A percentile compares a stretch with the other conserved stretches of the same genome.
These are phyloP conservation scores for Drosophila parabipectinata DNA, from an alignment of 1,140 invertebrate genomes.

Conservation along the genomic window DNA sequence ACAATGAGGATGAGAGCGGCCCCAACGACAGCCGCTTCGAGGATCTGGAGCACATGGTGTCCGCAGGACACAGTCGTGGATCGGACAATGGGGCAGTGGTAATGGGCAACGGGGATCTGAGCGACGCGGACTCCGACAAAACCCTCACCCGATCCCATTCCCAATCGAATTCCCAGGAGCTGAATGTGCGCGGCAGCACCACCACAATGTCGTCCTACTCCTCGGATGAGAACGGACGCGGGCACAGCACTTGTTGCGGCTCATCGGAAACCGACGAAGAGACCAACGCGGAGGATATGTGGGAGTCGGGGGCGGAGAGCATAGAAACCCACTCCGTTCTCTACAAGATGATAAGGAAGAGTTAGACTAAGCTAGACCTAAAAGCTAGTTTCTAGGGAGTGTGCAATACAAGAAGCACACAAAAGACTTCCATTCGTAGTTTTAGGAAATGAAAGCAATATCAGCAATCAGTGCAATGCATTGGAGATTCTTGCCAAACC, in stretches of 20 bases:
- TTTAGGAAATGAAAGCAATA: slow-evolving; percentile 19
- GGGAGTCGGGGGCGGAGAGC: slow-evolving; percentile 93
- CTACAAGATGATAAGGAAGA: slow-evolving; percentile 87
- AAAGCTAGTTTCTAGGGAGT: slow-evolving; percentile 26
- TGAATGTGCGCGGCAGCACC: slow-evolving; percentile 53
- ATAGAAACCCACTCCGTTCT: slow-evolving; percentile 93
- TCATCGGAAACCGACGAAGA: slow-evolving; percentile 87
- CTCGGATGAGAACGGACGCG: slow-evolving; percentile 65
- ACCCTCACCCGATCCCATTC: slow-evolving; percentile 67
- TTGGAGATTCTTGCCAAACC: slow-evolving; percentile 76
- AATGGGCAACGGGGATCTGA: slow-evolving; percentile 39
- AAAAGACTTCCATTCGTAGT: slow-evolving; percentile 53
- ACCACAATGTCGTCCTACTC: slow-evolving; percentile 63
- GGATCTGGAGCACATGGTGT: slow-evolving; percentile 79
- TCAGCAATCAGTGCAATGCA: slow-evolving; percentile 69
- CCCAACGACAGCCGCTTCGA: slow-evolving; percentile 69
- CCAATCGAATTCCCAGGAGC: slow-evolving; percentile 52
- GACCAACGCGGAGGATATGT: slow-evolving; percentile 89
- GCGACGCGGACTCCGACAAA: slow-evolving; percentile 78
- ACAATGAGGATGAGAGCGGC: slow-evolving; percentile 72
- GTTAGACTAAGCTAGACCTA: slow-evolving; percentile 21
- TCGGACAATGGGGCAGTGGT: slow-evolving; percentile 16
- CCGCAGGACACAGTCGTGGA: slow-evolving; percentile 43
- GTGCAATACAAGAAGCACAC: slow-evolving; percentile 65
- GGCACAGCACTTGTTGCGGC: slow-evolving; percentile 74